These are phyloP conservation scores for Pristionchus maxplancki DNA, from an alignment of 2,888 invertebrate species.

Conservation along the genomic window DNA sequence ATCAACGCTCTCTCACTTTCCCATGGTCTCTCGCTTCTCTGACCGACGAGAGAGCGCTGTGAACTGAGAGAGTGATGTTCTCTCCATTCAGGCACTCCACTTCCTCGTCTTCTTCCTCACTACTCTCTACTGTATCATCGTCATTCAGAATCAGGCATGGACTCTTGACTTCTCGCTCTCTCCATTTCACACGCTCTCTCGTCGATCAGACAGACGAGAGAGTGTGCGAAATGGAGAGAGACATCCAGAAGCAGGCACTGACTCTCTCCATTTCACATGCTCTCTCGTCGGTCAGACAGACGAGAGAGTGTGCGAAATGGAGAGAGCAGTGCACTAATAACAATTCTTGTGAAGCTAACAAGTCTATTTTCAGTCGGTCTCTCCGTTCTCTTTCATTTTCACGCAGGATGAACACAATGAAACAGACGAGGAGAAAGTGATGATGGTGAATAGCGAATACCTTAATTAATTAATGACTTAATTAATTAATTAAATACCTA, in stretches of 20 bases:
- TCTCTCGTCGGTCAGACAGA: background rate
- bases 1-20: too few relatives aligned
- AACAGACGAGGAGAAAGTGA: background rate
- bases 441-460: background rate
- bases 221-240: too few relatives aligned
- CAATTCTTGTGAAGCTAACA: background rate
- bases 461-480: too few relatives aligned
- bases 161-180: too few relatives aligned
- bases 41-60: too few relatives aligned
- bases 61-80: too few relatives aligned
- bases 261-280: background rate
- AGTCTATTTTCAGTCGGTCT: background rate
- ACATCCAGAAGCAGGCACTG: too few relatives aligned
- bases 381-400: background rate
- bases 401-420: background rate
- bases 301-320: background rate
- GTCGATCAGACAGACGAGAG: too few relatives aligned
- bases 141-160: background rate
- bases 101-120: background rate
- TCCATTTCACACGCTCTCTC: too few relatives aligned
- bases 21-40: too few relatives aligned
- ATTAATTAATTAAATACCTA: too few relatives aligned
- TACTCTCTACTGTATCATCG: background rate
- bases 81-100: background rate
- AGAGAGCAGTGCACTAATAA: background rate